Base-by-base conservation (phyloP, 92 coral and sea anemone species). In the Umimayanthus chanpuru region DNA sequence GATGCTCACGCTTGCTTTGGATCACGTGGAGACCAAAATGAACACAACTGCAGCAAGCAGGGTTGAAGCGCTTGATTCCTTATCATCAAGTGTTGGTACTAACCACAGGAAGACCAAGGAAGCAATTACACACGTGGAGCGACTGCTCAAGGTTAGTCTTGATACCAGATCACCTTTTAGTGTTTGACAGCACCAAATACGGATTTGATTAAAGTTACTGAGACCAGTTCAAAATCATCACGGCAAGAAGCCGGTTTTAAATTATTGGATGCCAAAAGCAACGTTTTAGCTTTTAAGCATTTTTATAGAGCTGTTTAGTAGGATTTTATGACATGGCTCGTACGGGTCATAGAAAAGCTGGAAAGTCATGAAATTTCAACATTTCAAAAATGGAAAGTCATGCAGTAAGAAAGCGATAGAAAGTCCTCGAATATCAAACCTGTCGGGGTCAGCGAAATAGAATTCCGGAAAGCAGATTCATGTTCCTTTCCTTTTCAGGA, bases 1-100 rank as follows among this genome's bases (percentile, higher is more conserved):
- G 47, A 68, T 18, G 16, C 88, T 92, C 53, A 58, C 76, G 14
- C 70, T 55, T 14, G 89, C 76, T 8, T 11, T 92, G 21, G 85
- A 39, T 41, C 23, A 75, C 73, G 36, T 93, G 74, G 79, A 79
- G 66, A 79, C 85, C 14, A 39, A 61, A 66, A 87, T 90, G 32
- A 85, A 26, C 29, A 41, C 47, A 50, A 70, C 84, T 32, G 87
- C 86, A n/a, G 78, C 81, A 66, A 23, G 4, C 18, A 26, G 30
- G 5, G 70, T 85, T 9, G 21, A 50, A 29, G 80, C 25, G 2
- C 81, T 85, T 50, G 18, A 29, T 29, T 38, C 61, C 25, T 55
- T 72, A 40, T 72, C 88, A 1, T 44, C 88, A 8, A 26, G 23
- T 26, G 53, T 75, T 26, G 79, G 43, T 43, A 39, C 70, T 40